phyloP scores from a whole-genome alignment of 2,113 vertebrate genomes.

The Rousettus leschenaultii region DNA sequence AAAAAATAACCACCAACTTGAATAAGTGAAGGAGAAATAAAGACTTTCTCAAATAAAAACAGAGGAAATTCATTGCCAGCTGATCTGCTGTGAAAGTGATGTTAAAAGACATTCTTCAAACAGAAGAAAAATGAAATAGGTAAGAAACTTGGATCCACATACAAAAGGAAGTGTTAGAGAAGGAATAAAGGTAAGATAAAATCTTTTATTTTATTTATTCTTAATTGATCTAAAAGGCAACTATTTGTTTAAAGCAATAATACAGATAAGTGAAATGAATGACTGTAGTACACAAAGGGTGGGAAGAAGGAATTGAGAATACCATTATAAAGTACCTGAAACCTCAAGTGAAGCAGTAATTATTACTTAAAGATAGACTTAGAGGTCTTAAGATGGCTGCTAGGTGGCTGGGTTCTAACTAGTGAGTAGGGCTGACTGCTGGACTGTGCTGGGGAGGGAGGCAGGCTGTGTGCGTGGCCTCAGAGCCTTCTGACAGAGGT shows the following conservation, averaged over 20 bases:
- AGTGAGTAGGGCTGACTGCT: too few species aligned
- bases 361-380: background rate
- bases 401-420: too few species aligned
- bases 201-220: background rate
- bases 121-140: background rate
- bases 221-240: background rate
- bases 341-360: background rate
- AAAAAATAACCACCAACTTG: background rate
- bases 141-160: background rate
- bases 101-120: background rate
- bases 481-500: too few species aligned
- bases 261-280: background rate
- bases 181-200: background rate
- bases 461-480: too few species aligned
- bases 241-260: background rate
- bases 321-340: background rate
- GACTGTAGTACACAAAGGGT: background rate
- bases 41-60: background rate
- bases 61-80: background rate
- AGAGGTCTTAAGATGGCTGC: background rate
- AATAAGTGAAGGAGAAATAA: background rate
- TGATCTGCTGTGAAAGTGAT: background rate
- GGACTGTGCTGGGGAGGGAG: too few species aligned
- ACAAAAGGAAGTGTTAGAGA: background rate
- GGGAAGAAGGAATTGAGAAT: background rate